Evolutionary conservation across 2,797 vertebrate species (phyloP), one percentile per base, ranked within the genome.

Genomic region (Cyclura pinguis): DNA sequence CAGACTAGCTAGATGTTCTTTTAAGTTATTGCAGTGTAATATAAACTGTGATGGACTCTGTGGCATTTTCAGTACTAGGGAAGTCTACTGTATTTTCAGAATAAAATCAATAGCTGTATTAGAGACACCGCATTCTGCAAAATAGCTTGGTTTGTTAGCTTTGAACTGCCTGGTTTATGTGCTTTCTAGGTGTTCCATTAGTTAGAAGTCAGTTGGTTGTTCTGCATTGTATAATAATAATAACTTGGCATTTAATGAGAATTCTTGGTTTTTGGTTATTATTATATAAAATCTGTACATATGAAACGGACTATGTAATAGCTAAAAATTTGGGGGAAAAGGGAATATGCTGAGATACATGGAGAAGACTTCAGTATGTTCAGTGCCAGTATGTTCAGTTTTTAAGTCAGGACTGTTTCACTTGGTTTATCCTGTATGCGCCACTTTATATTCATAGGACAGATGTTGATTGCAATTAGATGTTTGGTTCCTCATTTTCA

Each of bases 151-250:
- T 57, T 32, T 52, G 57, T 77, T 13, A 16, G 0, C 72, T 77
- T 42, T 22, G 72, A 88, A 55, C 5, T 81, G 0, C 0, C 3
- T 0, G 0, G 32, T 29, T 0, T 0, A 32, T 24, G 2, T 2
- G 0, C 50, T 77, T 27, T 76, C 74, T 59, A 80, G 80, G n/a
- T 87, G 62, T 76, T 92, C 82, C 72, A 47, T 0, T 27, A 78
- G 62, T 69, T 86, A 85, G 91, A 64, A 52, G 77, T 86, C 32
- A 38, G 12, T 74, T 35, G 38, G 7, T 47, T 83, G 62, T 42
- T 14, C 35, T 67, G 59, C 18, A 42, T 35, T 84, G 29, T 82
- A 57, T 14, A 84, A 47, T 9, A 50, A 72, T 62, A 14, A 0
- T 1, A 20, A 59, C 1, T 57, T 0, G 16, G 20, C 22, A 90